These are phyloP conservation scores for Micrasema longulum DNA, from an alignment of 1,140 invertebrate genomes.

Conservation along the genomic window DNA sequence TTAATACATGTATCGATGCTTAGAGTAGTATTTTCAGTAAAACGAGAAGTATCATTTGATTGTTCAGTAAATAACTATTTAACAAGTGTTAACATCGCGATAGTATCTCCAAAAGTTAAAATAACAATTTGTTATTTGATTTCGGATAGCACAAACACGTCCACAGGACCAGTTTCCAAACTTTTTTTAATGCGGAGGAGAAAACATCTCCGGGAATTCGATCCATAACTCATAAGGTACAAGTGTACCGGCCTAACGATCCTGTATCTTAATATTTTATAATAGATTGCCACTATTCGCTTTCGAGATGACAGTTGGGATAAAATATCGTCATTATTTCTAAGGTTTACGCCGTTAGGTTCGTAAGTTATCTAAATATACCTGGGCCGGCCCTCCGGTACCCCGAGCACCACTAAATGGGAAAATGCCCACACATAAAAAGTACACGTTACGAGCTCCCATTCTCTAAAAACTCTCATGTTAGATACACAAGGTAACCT, in stretches of 20 bases:
- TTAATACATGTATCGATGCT: no score
- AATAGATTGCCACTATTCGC: conserved; percentile 53
- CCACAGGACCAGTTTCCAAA: neutral
- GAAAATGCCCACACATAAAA: conserved; percentile 40
- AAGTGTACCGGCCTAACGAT: conserved; percentile 46
- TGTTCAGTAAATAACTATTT: neutral
- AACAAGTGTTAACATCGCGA: conserved; percentile 15
- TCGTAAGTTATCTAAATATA: conserved; percentile 47
- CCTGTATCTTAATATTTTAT: conserved; percentile 53
- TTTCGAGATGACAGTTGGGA: conserved; percentile 51
- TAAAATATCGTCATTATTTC: conserved; percentile 53
- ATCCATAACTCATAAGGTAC: conserved; percentile 48
- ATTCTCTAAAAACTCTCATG: conserved; percentile 10
- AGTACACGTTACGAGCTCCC: conserved; percentile 30
- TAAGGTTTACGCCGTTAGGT: conserved; percentile 44
- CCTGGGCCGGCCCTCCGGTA: conserved; percentile 8
- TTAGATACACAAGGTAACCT: neutral
- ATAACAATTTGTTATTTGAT: conserved; percentile 23
- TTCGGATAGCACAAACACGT: conserved; percentile 5
- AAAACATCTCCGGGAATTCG: conserved; percentile 33
- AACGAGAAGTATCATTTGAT: no score
- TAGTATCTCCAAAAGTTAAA: conserved; percentile 3
- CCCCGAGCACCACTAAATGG: conserved; percentile 36
- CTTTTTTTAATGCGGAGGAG: neutral
- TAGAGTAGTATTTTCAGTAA: no score